phyloP scores from a whole-genome alignment of 2,113 vertebrate species.

The Gobiocypris rarus region DNA sequence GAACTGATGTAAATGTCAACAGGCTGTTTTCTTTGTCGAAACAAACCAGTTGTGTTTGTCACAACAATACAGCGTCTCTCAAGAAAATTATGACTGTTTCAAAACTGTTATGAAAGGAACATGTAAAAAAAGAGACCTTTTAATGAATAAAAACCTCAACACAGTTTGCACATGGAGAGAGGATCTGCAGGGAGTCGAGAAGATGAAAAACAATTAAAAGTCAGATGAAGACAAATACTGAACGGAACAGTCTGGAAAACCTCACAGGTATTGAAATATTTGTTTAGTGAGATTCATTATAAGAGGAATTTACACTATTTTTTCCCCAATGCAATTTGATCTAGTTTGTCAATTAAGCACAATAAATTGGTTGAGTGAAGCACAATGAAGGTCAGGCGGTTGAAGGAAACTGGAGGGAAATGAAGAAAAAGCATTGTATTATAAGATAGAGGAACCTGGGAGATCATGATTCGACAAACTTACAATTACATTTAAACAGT shows the following conservation, averaged over 20 bases:
- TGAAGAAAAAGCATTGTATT: not conserved
- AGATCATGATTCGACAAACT: not conserved
- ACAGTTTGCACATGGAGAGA: constrained; percentile 30
- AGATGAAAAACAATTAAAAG: constrained; percentile 51
- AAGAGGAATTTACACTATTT: constrained; percentile 20
- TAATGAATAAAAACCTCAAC: constrained; percentile 33
- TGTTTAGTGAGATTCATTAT: constrained; percentile 42
- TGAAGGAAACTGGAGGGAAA: not conserved
- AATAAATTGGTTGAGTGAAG: constrained; percentile 17
- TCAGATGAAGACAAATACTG: constrained; percentile 46
- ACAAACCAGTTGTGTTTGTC: constrained; percentile 21
- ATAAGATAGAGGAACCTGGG: not conserved
- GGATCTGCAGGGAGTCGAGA: constrained; percentile 49
- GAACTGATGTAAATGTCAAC: constrained; percentile 33
- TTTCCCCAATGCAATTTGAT: constrained; percentile 30
- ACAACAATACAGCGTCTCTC: not conserved
- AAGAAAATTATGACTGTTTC: constrained; percentile 8
- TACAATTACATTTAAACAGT: constrained; percentile 13
- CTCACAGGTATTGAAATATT: constrained; percentile 46
- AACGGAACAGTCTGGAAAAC: constrained; percentile 33
- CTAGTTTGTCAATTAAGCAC: constrained; percentile 24
- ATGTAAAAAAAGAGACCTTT: constrained; percentile 22
- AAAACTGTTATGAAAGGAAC: constrained; percentile 3
- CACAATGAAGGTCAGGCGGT: not conserved
- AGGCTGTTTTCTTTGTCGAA: constrained; percentile 37